These are phyloP conservation scores for Nylanderia fulva DNA, from an alignment of 1,140 invertebrate genomes.

Conservation along the genomic window DNA sequence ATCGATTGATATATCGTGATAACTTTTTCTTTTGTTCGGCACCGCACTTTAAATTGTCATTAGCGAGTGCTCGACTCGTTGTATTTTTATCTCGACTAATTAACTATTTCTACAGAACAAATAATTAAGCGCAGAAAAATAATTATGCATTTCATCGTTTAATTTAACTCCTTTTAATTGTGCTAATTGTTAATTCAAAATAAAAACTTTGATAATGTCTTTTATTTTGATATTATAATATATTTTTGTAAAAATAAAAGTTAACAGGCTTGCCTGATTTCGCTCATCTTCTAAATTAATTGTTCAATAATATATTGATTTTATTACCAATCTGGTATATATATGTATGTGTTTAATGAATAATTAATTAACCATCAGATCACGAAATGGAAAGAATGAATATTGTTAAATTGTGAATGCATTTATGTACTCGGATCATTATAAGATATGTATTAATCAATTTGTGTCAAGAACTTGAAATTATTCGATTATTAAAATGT, in stretches of 20 bases:
- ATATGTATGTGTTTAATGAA: neutral
- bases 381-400: neutral
- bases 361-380: neutral
- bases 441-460: neutral
- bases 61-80: neutral
- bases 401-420: too few relatives aligned
- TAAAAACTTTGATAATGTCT: neutral
- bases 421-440: neutral
- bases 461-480: neutral
- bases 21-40: neutral
- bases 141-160: neutral
- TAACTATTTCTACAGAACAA: conserved; percentile 1
- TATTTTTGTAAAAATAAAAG: neutral
- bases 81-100: neutral
- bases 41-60: conserved; percentile 18
- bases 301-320: too few relatives aligned
- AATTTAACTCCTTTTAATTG: neutral
- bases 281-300: neutral
- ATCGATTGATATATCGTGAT: conserved; percentile 14
- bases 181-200: neutral
- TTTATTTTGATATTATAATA: neutral
- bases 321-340: too few relatives aligned
- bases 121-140: neutral
- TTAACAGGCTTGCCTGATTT: neutral
- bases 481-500: conserved; percentile 17